phyloP scores from a whole-genome alignment of 2,888 invertebrate genomes.

The Tholera decimalis region DNA sequence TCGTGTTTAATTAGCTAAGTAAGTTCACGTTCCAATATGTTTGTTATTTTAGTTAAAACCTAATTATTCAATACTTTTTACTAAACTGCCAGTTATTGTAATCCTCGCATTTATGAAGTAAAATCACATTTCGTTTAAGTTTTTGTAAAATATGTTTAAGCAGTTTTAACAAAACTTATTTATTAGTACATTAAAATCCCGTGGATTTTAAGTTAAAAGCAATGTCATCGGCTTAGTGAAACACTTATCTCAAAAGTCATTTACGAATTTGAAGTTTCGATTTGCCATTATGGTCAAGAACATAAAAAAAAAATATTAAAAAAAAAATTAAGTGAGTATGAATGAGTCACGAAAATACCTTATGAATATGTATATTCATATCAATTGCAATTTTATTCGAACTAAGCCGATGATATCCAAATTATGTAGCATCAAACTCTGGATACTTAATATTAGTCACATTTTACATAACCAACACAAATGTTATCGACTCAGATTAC shows the following conservation, averaged over 20 bases:
- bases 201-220: constrained; percentile 13
- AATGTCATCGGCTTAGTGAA: constrained; percentile 8
- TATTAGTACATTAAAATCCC: constrained; percentile 7
- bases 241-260: background rate
- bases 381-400: too few relatives aligned
- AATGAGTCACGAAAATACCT: too few relatives aligned
- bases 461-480: constrained; percentile 31
- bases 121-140: constrained; percentile 66
- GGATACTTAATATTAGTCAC: constrained; percentile 11
- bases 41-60: constrained; percentile 69
- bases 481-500: constrained; percentile 5
- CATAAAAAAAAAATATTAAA: too few relatives aligned
- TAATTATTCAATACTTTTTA: constrained; percentile 71
- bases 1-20: constrained; percentile 77
- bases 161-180: constrained; percentile 43
- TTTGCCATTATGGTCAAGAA: background rate
- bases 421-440: constrained; percentile 25
- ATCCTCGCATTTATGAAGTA: constrained; percentile 86
- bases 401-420: constrained; percentile 16
- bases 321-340: too few relatives aligned
- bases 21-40: constrained; percentile 80
- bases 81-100: constrained; percentile 84
- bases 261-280: background rate
- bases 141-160: constrained; percentile 68
- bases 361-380: too few relatives aligned